phyloP scores from a whole-genome alignment of 2,888 invertebrate genomes.

The Tetramorium bicarinatum region DNA sequence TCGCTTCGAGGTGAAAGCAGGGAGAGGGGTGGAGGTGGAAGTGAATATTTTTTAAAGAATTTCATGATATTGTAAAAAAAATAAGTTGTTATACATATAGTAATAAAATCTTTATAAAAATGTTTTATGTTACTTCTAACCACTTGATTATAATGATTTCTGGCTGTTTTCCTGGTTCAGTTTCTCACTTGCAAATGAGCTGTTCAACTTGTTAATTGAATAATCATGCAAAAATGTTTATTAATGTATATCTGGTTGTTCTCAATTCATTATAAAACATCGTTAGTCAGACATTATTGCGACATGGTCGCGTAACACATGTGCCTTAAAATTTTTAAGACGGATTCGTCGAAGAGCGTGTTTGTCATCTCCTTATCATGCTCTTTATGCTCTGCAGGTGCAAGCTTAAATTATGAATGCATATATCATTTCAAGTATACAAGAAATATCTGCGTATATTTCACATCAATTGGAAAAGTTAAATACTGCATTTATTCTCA shows the following conservation, averaged over 20 bases:
- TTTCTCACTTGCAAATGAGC: conserved; percentile 7
- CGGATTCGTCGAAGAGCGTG: not conserved
- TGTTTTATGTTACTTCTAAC: not conserved
- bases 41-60: no score
- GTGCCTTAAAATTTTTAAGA: not conserved
- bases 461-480: not conserved
- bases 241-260: conserved; percentile 10
- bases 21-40: no score
- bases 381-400: conserved; percentile 19
- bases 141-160: conserved; percentile 1
- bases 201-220: conserved; percentile 24
- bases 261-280: not conserved
- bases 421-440: not conserved
- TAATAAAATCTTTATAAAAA: not conserved
- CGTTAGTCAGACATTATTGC: not conserved
- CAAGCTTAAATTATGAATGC: not conserved
- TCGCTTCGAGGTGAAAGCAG: no score
- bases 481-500: not conserved
- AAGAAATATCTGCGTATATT: conserved; percentile 16
- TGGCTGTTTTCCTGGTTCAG: not conserved
- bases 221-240: not conserved
- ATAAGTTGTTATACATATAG: not conserved
- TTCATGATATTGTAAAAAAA: not conserved
- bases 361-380: conserved; percentile 26
- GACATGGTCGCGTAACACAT: not conserved